phyloP scores from a whole-genome alignment of 2,888 invertebrate species.

The Hydraecia micacea region DNA sequence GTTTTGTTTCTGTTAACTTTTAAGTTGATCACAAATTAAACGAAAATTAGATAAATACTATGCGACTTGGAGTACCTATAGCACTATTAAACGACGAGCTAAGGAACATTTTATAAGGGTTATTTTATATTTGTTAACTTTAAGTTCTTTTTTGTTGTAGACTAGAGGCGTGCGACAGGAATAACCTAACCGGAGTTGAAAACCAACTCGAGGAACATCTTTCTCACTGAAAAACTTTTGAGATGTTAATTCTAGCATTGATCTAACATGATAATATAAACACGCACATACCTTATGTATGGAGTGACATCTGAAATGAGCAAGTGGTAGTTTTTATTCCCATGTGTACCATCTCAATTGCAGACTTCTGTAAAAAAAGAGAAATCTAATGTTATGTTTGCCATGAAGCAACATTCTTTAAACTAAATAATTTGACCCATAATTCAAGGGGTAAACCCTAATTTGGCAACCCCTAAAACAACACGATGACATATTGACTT shows the following conservation, averaged over 20 bases:
- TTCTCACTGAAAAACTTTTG: background rate
- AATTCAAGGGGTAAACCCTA: too few species aligned
- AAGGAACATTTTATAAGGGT: too few species aligned
- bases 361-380: background rate
- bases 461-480: slow-evolving; percentile 1
- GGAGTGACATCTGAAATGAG: background rate
- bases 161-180: too few species aligned
- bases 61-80: background rate
- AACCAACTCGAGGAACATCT: too few species aligned
- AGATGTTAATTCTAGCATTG: background rate
- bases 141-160: too few species aligned
- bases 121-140: too few species aligned
- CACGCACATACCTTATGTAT: background rate
- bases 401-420: background rate
- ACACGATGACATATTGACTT: slow-evolving; percentile 3
- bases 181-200: background rate
- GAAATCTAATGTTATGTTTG: background rate
- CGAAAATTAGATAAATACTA: background rate
- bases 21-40: background rate
- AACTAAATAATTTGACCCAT: background rate
- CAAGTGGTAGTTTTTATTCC: background rate
- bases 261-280: too few species aligned
- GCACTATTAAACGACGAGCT: too few species aligned
- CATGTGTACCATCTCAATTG: background rate
- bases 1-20: background rate